phyloP scores from a whole-genome alignment of 92 coral and sea anemone species.

The Porites divaricata region DNA sequence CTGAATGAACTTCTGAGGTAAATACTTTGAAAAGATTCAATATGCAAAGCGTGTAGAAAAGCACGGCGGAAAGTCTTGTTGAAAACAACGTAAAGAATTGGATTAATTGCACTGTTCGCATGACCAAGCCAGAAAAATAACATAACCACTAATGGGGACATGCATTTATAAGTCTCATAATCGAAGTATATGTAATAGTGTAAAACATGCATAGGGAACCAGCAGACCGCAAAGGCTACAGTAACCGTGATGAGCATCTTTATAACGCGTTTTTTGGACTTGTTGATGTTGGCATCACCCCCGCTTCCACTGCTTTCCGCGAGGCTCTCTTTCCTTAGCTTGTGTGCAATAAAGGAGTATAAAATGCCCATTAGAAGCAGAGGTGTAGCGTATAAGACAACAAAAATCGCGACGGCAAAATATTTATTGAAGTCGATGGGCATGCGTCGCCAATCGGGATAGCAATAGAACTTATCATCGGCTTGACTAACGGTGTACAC shows the following conservation, averaged over 20 bases:
- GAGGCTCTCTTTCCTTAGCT: slow-evolving; percentile 67
- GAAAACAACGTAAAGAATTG: slow-evolving; percentile 76
- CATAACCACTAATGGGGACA: slow-evolving; percentile 50
- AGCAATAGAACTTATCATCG: slow-evolving; percentile 49
- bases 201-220: slow-evolving; percentile 83
- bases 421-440: slow-evolving; percentile 62
- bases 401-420: slow-evolving; percentile 68
- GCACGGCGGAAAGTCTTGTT: slow-evolving; percentile 89
- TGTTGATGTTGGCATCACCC: slow-evolving; percentile 63
- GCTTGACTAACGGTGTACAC: slow-evolving; percentile 65
- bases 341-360: slow-evolving; percentile 73
- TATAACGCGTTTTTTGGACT: slow-evolving; percentile 82
- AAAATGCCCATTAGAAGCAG: slow-evolving; percentile 80
- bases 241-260: slow-evolving; percentile 82
- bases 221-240: slow-evolving; percentile 72
- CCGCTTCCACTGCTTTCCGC: slow-evolving; percentile 46
- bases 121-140: slow-evolving; percentile 88
- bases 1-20: slow-evolving; percentile 9
- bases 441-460: slow-evolving; percentile 69
- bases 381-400: slow-evolving; percentile 75
- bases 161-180: slow-evolving; percentile 59
- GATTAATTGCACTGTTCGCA: slow-evolving; percentile 89
- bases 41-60: slow-evolving; percentile 76
- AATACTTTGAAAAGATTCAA: slow-evolving; percentile 53
- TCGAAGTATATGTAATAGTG: slow-evolving; percentile 91